phyloP scores from a whole-genome alignment of 1,140 invertebrate species.

The Zaprionus lachaisei region DNA sequence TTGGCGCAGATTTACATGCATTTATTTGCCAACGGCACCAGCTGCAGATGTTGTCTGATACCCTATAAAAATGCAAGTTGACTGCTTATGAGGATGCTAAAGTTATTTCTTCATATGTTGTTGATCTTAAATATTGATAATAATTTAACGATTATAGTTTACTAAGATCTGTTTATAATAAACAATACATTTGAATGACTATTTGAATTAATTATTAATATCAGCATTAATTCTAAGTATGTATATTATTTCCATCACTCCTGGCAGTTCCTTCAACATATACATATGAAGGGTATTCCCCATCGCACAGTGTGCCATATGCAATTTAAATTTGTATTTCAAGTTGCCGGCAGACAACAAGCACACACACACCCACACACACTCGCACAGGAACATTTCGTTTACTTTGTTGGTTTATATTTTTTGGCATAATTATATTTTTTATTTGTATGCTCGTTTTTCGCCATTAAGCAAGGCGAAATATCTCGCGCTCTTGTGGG shows the following conservation, averaged over 20 bases:
- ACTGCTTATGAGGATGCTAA: neutral
- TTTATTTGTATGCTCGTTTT: constrained; percentile 34
- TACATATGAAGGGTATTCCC: constrained; percentile 2
- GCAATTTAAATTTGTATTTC: constrained; percentile 8
- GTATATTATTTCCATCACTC: neutral
- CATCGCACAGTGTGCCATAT: neutral
- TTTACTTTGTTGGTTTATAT: constrained; percentile 59
- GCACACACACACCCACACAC: constrained; percentile 3
- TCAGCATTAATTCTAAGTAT: neutral
- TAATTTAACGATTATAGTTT: neutral
- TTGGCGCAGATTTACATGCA: constrained; percentile 59
- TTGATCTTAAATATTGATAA: neutral
- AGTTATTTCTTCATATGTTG: neutral
- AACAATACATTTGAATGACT: neutral
- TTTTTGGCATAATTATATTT: constrained; percentile 73
- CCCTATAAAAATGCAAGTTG: neutral
- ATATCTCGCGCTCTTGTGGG: constrained; percentile 29
- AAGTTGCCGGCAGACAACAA: neutral
- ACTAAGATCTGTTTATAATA: no score
- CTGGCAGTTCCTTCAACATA: neutral
- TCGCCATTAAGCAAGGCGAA: constrained; percentile 25
- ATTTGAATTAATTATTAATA: neutral
- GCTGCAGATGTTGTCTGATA: constrained; percentile 15
- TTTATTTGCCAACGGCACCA: constrained; percentile 58
- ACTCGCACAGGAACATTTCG: constrained; percentile 39